Conservation (phyloP, 2,113 vertebrate genomes). For the Rattus norvegicus region DNA sequence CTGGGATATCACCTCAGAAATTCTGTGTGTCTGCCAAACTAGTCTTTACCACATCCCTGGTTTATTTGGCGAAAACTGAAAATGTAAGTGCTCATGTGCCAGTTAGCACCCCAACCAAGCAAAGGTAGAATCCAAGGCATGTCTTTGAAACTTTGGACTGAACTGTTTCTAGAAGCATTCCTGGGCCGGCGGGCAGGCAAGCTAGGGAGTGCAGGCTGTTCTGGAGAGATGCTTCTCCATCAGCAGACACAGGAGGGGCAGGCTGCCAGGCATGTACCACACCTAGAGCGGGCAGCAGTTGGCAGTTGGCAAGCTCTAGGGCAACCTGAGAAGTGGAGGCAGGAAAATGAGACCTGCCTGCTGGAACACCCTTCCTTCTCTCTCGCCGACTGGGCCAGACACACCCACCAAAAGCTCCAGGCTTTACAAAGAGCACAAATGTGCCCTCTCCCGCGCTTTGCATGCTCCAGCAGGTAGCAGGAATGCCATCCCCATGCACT, state of each 20-base stretch:
- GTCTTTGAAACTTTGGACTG: constrained; percentile 43
- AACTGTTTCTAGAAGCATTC: not conserved
- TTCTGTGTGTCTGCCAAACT: not conserved
- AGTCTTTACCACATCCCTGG: not conserved
- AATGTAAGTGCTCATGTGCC: not conserved
- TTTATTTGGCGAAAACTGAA: not conserved
- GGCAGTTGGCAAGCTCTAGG: not conserved
- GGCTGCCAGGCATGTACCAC: not conserved
- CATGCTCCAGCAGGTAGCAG: not conserved
- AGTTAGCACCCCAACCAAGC: not conserved
- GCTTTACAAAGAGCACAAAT: not conserved
- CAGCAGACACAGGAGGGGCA: not conserved
- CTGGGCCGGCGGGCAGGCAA: not conserved
- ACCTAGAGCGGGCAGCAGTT: not conserved
- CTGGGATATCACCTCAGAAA: constrained; percentile 12
- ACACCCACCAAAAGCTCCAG: constrained; percentile 54
- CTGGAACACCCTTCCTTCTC: not conserved
- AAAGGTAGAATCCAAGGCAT: not conserved
- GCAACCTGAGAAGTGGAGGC: not conserved
- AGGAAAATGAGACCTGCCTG: not conserved
- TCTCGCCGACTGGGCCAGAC: not conserved
- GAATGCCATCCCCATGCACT: not conserved
- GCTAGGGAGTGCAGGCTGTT: not conserved
- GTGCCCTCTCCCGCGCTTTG: not conserved
- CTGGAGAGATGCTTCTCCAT: not conserved